A percentile compares a stretch with the other conserved stretches of the same genome.
phyloP scores from a whole-genome alignment of 2,797 vertebrate genomes.

The Poeciliopsis presidionis region DNA sequence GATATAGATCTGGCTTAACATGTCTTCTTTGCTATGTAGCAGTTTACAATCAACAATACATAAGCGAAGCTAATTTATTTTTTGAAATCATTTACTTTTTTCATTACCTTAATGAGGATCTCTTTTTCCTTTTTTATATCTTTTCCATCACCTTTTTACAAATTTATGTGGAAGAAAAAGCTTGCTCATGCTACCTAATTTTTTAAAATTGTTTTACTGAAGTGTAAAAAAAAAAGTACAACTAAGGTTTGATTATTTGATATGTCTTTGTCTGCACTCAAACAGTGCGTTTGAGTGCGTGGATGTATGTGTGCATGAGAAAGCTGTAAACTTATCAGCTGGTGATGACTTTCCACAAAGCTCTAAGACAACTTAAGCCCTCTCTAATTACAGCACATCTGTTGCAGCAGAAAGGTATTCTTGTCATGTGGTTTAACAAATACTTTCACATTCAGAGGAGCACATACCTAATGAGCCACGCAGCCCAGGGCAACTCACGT shows the following conservation, averaged over 20 bases:
- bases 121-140: neutral
- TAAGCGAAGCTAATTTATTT: neutral
- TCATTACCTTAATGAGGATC: neutral
- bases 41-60: constrained; percentile 42
- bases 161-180: neutral
- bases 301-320: constrained; percentile 28
- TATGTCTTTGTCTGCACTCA: constrained; percentile 5
- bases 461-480: constrained; percentile 83
- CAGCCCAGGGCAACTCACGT: constrained; percentile 80
- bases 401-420: constrained; percentile 83
- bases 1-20: constrained; percentile 54
- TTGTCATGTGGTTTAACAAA: constrained; percentile 86
- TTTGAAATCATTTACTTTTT: neutral
- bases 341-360: constrained; percentile 80
- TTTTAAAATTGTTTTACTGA: constrained; percentile 24
- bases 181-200: neutral
- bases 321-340: constrained; percentile 82
- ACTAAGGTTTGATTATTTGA: constrained; percentile 20
- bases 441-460: constrained; percentile 83
- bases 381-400: constrained; percentile 88
- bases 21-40: constrained; percentile 46
- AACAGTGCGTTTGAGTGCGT: constrained; percentile 10
- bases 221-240: constrained; percentile 7
- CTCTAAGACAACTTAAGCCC: constrained; percentile 86
- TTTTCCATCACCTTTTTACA: neutral